Percentiles rank a stretch among this genome's conserved stretches.
Evolutionary conservation across 2,113 vertebrate species (phyloP).

Genomic region (Petaurus breviceps): DNA sequence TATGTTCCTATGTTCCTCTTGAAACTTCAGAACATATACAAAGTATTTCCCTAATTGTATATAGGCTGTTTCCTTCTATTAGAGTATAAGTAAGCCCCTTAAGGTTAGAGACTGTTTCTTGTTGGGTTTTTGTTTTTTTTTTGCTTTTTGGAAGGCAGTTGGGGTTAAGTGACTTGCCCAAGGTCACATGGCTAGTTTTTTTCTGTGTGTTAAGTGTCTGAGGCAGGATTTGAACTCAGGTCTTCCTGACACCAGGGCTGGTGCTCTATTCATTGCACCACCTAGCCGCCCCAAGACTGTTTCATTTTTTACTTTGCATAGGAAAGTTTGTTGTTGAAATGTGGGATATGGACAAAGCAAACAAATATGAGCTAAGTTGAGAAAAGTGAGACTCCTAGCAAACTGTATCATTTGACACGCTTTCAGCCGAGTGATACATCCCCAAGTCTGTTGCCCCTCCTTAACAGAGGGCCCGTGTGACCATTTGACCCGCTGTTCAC

Average conservation of each 20-base stretch:
- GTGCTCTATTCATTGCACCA: too few relatives aligned
- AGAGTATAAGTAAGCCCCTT: neutral
- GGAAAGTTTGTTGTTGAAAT: neutral
- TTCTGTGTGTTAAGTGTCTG: too few relatives aligned
- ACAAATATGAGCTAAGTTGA: neutral
- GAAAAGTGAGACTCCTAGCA: neutral
- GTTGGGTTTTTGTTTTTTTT: too few relatives aligned
- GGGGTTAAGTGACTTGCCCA: too few relatives aligned
- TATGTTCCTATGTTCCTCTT: neutral
- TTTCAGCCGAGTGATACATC: neutral
- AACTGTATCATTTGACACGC: rapidly evolving
- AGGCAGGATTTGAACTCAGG: too few relatives aligned
- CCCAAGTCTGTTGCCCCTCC: neutral
- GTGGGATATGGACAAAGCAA: neutral
- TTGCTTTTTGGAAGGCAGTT: too few relatives aligned
- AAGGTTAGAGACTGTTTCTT: neutral
- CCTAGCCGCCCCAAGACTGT: too few relatives aligned
- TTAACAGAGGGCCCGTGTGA: neutral
- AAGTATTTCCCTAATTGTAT: neutral
- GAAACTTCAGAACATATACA: neutral
- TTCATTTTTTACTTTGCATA: neutral
- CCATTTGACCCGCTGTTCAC: neutral
- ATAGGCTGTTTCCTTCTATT: neutral
- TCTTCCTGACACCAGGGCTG: too few relatives aligned
- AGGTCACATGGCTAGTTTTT: too few relatives aligned